Evolutionary conservation across 2,888 invertebrate genomes (phyloP), one percentile per base, ranked within the genome.

Genomic region (Xestia sexstrigata): DNA sequence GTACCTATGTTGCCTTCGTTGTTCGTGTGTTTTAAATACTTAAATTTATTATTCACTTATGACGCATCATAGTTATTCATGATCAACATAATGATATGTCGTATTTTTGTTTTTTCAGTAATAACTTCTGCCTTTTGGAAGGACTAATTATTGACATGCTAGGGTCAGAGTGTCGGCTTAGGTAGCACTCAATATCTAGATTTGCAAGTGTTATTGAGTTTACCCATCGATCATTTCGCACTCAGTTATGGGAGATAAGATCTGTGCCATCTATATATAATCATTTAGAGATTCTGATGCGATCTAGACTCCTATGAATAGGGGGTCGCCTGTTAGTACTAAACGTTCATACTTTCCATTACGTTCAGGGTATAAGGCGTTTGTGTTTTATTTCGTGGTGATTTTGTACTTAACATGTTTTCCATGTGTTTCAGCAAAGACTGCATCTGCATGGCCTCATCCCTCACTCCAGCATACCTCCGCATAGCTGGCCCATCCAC

Each of bases 401-500:
- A 62, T 20, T 60, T 30, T 65, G n/a, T 65, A 9, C n/a, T 3
- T 42, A 42, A 65, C 17, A 42, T 65, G 8, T 15, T 65, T 65
- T 74, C 20, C 39, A 15, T 76, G 69, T 70, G 70, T 94, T 94
- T 74, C 92, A 97, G 97, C 72, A 97, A 97, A 91, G 96, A 97
- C 76, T 97, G 97, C 70, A 93, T 97, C 45, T 97, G 97, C 81
- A 97, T 98, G 97, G 98, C 98, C 0, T 97, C 97, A 49, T 97
- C 98, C 4, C 93, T 98, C 30, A 96, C 97, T 0, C 98, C 98
- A 2, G 98, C 98, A 0, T 98, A 97, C 92, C 93, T 99, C 5
- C 97, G 98, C 72, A 97, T 99, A 66, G 98, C 98, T 30, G 98
- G 98, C 0, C 98, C 98, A 0, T 97, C 97, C 71, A 97, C 97